These are phyloP conservation scores for Dynastes maya DNA, from an alignment of 2,888 invertebrate genomes.

Conservation along the genomic window DNA sequence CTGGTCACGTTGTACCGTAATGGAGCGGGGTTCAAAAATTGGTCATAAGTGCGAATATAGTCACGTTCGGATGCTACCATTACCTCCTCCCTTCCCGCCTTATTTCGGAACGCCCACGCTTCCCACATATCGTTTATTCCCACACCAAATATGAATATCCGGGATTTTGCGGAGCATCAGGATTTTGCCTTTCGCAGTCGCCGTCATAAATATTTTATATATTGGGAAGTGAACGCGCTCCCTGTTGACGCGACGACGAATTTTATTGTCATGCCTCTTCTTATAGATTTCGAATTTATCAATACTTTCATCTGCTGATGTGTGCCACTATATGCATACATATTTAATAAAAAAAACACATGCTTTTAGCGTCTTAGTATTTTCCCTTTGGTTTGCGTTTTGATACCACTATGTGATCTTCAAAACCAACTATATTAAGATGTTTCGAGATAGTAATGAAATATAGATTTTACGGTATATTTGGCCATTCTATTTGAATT, in stretches of 20 bases:
- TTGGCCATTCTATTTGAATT: too few relatives aligned
- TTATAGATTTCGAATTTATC: conserved; percentile 36
- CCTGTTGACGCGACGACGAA: background rate
- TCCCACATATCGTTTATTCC: conserved; percentile 37
- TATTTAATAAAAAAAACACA: background rate
- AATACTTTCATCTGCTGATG: conserved; percentile 7
- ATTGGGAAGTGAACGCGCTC: conserved; percentile 17
- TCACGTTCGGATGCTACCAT: conserved; percentile 27
- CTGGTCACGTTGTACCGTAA: conserved; percentile 36
- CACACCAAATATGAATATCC: conserved; percentile 41
- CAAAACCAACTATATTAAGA: too few relatives aligned
- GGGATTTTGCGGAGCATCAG: conserved; percentile 21
- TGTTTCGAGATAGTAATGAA: too few relatives aligned
- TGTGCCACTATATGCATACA: background rate
- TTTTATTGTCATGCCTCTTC: conserved; percentile 36
- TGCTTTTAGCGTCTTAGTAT: too few relatives aligned
- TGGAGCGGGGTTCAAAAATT: conserved; percentile 17
- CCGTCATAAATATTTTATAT: conserved; percentile 41
- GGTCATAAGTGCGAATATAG: conserved; percentile 29
- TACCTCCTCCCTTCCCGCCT: background rate
- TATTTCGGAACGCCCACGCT: background rate
- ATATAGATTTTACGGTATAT: too few relatives aligned
- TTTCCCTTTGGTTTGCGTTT: too few relatives aligned
- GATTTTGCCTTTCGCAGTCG: conserved; percentile 27
- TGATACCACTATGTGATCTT: too few relatives aligned